Base-by-base conservation (phyloP, 2,797 vertebrate genomes). In the Harpagifer antarcticus region DNA sequence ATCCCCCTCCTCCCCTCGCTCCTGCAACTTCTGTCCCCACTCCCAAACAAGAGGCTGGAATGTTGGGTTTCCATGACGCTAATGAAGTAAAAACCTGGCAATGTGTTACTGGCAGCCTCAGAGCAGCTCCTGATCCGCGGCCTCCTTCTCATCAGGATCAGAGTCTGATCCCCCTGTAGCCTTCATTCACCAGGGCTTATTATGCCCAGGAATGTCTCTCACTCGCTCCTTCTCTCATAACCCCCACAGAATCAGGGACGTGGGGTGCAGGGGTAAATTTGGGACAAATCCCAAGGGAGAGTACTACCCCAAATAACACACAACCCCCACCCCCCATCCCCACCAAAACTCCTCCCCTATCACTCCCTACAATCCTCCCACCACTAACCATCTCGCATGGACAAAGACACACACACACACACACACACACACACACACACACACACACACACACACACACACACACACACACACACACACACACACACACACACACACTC, bases 21-120 rank as follows among this genome's bases (percentile, higher is more conserved):
- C 82, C 72, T 59, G 62, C 77, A 55, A 80, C 87, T 90, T 85
- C 90, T 56, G 15, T 88, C 82, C 86, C 75, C 15, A 42, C 85
- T 87, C 78, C 87, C 84, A 81, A 90, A 92, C 85, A 93, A 91
- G 90, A 89, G 84, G 63, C 88, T 90, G 93, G 94, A 95, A 95
- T 94, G 92, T 83, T 70, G 91, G 85, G 93, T 95, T 95, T 94
- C 94, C 94, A 95, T 94, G 94, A 94, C 92, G 89, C 92, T 92
- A 89, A 91, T 91, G 89, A 91, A 91, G 90, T 92, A 90, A 94
- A 95, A 95, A 93, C 88, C 86, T 90, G 89, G 88, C 91, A 93
- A 85, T 91, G 93, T 74, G 81, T 78, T 71, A 85, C 88, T 88
- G 87, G 89, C 90, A 90, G 88, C 74, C 85, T 85, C 66, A 50